Evolutionary conservation across 2,888 invertebrate species (phyloP).

Genomic region (Lasioglossum malachurum): DNA sequence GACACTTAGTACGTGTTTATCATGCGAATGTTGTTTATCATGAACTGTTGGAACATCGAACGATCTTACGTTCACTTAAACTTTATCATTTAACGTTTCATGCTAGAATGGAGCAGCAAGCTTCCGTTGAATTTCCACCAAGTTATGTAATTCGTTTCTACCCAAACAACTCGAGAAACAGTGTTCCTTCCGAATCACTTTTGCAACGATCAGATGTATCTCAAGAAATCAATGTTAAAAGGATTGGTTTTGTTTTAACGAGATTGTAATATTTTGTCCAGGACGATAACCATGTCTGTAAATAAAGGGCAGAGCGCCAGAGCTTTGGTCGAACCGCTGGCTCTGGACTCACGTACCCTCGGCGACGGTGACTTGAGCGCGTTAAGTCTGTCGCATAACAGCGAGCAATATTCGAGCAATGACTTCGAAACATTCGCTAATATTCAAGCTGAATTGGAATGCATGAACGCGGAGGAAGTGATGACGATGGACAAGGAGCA

Average conservation of each 20-base stretch:
- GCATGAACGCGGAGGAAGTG: constrained; percentile 83
- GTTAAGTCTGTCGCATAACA: constrained; percentile 75
- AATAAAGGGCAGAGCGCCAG: constrained; percentile 78
- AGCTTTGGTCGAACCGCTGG: constrained; percentile 79
- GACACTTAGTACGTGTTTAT: constrained; percentile 38
- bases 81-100: constrained; percentile 29
- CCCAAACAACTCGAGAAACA: not conserved
- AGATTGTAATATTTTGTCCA: constrained; percentile 39
- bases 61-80: not conserved
- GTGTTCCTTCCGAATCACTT: not conserved
- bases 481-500: constrained; percentile 81
- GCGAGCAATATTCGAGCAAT: constrained; percentile 79
- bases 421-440: constrained; percentile 85
- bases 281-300: constrained; percentile 76
- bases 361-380: constrained; percentile 81
- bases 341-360: constrained; percentile 76
- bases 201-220: not conserved
- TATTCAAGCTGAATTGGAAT: constrained; percentile 84
- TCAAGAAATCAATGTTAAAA: not conserved
- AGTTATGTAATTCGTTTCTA: constrained; percentile 48
- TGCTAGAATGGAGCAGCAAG: not conserved
- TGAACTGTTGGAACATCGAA: constrained; percentile 14
- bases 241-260: not conserved
- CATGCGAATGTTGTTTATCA: constrained; percentile 34
- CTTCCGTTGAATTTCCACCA: constrained; percentile 6